Evolutionary conservation across 1,140 invertebrate genomes (phyloP).

Genomic region (Drosophila pectinifera): DNA sequence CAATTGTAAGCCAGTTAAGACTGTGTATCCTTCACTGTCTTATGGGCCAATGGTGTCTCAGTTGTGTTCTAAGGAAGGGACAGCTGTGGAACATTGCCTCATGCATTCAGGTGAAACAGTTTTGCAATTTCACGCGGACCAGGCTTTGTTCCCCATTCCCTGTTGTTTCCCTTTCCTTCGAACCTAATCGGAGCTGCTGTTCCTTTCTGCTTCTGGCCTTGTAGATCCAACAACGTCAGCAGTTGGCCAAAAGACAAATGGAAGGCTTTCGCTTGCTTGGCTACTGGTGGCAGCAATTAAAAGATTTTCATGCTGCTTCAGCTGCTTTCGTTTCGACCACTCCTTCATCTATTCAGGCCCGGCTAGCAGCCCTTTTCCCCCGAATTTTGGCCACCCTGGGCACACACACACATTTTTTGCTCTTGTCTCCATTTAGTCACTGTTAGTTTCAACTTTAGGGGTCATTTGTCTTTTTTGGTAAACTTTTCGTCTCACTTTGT

Average conservation of each 20-base stretch:
- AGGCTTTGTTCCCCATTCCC: slow-evolving; percentile 23
- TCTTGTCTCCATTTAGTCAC: slow-evolving; percentile 79
- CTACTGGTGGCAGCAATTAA: slow-evolving; percentile 74
- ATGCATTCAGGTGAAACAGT: slow-evolving; percentile 77
- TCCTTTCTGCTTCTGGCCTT: slow-evolving; percentile 4
- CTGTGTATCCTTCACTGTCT: slow-evolving; percentile 13
- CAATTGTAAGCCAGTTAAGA: background rate
- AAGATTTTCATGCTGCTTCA: slow-evolving; percentile 70
- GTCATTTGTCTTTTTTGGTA: slow-evolving; percentile 74
- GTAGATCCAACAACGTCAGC: slow-evolving; percentile 44
- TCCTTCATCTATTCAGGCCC: slow-evolving; percentile 38
- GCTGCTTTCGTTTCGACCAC: slow-evolving; percentile 38
- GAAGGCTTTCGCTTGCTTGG: slow-evolving; percentile 58
- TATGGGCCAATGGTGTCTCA: slow-evolving; percentile 7
- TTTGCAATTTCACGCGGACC: slow-evolving; percentile 77
- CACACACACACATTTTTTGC: slow-evolving; percentile 50
- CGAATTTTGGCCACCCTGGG: background rate
- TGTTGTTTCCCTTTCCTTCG: background rate
- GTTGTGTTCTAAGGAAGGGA: slow-evolving; percentile 14
- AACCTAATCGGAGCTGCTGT: slow-evolving; percentile 31
- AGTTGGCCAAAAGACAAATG: slow-evolving; percentile 70
- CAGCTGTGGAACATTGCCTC: slow-evolving; percentile 49
- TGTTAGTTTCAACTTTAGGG: slow-evolving; percentile 79
- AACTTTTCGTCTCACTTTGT: slow-evolving; percentile 79
- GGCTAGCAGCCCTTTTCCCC: background rate